Conservation (phyloP, 2,888 invertebrate species). For the Aphidius colemani region DNA sequence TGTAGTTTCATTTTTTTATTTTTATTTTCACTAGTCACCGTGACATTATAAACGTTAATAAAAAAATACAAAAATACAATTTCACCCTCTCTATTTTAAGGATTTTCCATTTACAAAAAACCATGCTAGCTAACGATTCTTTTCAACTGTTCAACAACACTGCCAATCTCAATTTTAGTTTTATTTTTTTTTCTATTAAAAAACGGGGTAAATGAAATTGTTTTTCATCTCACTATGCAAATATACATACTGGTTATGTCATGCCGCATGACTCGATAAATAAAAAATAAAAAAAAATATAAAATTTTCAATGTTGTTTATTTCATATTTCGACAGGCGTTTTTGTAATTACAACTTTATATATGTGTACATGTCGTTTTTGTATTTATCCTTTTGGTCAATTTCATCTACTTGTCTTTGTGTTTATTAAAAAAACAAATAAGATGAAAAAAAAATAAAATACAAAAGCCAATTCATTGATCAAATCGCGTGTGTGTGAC, state of each 20-base stretch:
- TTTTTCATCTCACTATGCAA: slow-evolving; percentile 3
- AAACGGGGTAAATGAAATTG: slow-evolving; percentile 21
- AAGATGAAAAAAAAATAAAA: slow-evolving; percentile 16
- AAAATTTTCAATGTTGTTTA: neutral
- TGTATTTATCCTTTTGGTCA: too few species aligned
- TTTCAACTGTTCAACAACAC: slow-evolving; percentile 2
- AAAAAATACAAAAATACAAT: too few species aligned
- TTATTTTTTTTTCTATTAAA: neutral
- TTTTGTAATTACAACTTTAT: too few species aligned
- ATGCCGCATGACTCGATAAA: neutral
- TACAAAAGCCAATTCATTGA: slow-evolving; percentile 24
- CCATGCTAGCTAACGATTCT: slow-evolving; percentile 26
- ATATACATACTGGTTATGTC: neutral
- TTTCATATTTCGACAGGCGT: too few species aligned
- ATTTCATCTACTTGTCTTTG: neutral
- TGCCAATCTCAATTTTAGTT: neutral
- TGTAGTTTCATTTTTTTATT: slow-evolving; percentile 31
- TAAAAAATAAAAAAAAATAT: neutral
- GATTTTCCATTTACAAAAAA: slow-evolving; percentile 23
- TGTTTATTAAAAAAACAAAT: slow-evolving; percentile 1
- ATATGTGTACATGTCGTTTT: too few species aligned
- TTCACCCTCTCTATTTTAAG: slow-evolving; percentile 12
- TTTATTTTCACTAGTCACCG: slow-evolving; percentile 20
- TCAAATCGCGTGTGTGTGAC: slow-evolving; percentile 32
- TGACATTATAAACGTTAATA: neutral